phyloP scores from a whole-genome alignment of 1,140 invertebrate species.

The Tetramorium alpestre region DNA sequence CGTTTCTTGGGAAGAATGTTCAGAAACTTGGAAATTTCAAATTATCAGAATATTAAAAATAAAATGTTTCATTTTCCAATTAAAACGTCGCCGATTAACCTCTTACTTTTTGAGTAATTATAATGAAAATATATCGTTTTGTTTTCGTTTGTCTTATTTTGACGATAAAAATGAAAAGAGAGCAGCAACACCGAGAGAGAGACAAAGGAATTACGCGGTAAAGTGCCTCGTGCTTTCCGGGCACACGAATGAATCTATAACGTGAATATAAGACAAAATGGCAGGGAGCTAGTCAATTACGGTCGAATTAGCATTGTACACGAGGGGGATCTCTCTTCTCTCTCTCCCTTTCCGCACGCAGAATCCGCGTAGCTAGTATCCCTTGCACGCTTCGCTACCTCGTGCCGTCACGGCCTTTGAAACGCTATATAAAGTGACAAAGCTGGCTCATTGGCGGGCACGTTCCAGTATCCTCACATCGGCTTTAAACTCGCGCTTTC shows the following conservation, averaged over 20 bases:
- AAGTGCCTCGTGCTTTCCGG: conserved; percentile 27
- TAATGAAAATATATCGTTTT: neutral
- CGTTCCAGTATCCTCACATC: conserved; percentile 12
- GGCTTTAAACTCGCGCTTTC: conserved; percentile 48
- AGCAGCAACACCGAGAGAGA: neutral
- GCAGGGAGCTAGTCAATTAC: conserved; percentile 74
- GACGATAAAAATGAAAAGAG: neutral
- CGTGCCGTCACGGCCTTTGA: conserved; percentile 77
- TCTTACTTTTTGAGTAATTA: neutral
- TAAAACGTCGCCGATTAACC: neutral
- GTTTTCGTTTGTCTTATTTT: neutral
- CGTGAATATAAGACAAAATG: conserved; percentile 68
- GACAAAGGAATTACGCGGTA: neutral
- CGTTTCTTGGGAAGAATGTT: neutral
- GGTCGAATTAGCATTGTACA: conserved; percentile 75
- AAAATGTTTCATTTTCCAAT: neutral
- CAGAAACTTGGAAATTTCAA: neutral
- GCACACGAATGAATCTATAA: conserved; percentile 62
- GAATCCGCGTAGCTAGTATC: conserved; percentile 71
- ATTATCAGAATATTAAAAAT: neutral
- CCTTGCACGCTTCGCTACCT: conserved; percentile 74
- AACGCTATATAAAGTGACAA: conserved; percentile 84
- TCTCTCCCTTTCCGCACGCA: conserved; percentile 62
- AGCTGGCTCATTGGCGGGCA: conserved; percentile 54
- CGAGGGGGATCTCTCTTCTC: conserved; percentile 70